Percentiles rank a stretch among this genome's conserved stretches.
Conservation (phyloP, 1,140 invertebrate genomes). For the Hesperophylax magnus region DNA sequence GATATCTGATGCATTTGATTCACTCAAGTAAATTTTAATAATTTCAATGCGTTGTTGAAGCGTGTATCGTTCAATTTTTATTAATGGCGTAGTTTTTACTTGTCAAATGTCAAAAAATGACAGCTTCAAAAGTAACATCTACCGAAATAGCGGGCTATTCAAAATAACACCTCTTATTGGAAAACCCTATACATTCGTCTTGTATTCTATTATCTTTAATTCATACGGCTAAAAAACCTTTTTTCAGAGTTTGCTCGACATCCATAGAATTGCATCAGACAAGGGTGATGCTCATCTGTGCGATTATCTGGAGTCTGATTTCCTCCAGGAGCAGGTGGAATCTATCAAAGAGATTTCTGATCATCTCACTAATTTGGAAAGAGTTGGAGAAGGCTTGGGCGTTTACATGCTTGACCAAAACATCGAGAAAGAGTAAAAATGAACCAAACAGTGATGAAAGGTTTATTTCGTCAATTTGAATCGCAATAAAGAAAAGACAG, state of each 20-base stretch:
- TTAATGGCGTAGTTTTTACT: too few species aligned
- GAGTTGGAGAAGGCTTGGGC: conserved; percentile 81
- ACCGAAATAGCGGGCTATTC: too few species aligned
- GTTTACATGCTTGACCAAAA: conserved; percentile 83
- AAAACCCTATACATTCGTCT: too few species aligned
- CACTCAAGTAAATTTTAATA: too few species aligned
- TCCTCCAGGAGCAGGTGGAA: conserved; percentile 83
- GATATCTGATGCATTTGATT: too few species aligned
- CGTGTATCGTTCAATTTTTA: too few species aligned
- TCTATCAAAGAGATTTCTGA: conserved; percentile 81
- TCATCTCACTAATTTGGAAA: conserved; percentile 79
- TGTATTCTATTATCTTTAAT: too few species aligned
- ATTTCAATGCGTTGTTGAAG: too few species aligned
- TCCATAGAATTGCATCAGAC: conserved; percentile 76
- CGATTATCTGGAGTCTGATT: conserved; percentile 82
- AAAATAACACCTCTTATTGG: too few species aligned
- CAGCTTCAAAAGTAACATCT: too few species aligned
- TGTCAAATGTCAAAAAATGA: too few species aligned
- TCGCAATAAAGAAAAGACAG: background rate
- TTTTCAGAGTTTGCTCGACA: conserved; percentile 74
- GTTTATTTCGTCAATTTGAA: background rate
- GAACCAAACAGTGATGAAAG: background rate
- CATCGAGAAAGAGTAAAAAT: conserved; percentile 60
- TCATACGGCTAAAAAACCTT: background rate
- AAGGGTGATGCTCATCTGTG: conserved; percentile 80